Conservation (phyloP, 2,797 vertebrate genomes). For the Brachyrhaphis roseni region DNA sequence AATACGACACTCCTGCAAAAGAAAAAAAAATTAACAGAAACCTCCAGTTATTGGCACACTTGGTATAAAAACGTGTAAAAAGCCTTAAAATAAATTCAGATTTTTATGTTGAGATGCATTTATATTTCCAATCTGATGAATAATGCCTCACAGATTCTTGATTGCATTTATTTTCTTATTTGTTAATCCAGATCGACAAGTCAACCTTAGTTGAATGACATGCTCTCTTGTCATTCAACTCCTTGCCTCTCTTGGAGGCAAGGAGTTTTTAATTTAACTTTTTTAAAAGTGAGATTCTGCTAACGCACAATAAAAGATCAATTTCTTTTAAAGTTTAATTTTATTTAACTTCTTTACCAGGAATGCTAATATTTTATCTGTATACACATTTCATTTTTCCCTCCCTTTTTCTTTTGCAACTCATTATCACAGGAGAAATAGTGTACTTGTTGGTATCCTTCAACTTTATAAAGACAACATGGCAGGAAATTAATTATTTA, state of each 20-base stretch:
- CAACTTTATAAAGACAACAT: neutral
- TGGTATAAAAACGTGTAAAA: neutral
- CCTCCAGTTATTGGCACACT: neutral
- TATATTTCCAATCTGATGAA: no score
- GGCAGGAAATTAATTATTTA: neutral
- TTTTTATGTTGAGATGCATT: neutral
- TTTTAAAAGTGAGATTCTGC: neutral
- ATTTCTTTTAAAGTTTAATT: neutral
- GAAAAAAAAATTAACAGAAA: slow-evolving; percentile 32
- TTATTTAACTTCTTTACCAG: neutral
- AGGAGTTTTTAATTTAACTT: neutral
- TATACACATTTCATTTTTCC: neutral
- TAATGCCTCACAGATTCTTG: neutral
- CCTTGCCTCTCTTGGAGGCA: no score
- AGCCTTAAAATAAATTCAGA: neutral
- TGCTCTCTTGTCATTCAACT: no score
- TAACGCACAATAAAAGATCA: neutral
- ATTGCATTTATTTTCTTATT: neutral
- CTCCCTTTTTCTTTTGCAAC: neutral
- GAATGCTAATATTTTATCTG: neutral
- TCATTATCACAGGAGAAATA: neutral
- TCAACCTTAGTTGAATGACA: neutral
- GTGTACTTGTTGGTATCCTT: neutral
- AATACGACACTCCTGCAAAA: slow-evolving; percentile 92
- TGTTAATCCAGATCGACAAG: neutral